Conservation (phyloP, 1,140 invertebrate genomes). For the Pentalonia nigronervosa region DNA sequence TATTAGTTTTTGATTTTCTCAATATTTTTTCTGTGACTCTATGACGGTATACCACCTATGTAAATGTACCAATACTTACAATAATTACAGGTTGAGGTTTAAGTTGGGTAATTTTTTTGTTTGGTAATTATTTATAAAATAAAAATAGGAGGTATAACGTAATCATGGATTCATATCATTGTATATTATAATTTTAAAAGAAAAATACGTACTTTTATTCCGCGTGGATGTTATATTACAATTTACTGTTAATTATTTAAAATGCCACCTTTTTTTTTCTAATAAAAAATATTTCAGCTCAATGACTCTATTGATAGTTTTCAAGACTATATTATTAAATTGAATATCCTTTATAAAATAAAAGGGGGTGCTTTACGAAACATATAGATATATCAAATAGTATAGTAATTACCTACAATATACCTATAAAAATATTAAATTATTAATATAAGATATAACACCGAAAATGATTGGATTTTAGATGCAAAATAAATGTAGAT, state of each 20-base stretch:
- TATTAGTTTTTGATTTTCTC: neutral
- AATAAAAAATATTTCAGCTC: neutral
- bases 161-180: no score
- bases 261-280: neutral
- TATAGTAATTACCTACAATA: neutral
- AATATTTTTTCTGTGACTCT: neutral
- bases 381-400: neutral
- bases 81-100: no score
- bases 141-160: no score
- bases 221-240: no score
- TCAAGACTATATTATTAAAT: neutral
- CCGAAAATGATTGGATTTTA: neutral
- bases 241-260: neutral
- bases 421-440: neutral
- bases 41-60: neutral
- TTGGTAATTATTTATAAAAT: no score
- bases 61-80: no score
- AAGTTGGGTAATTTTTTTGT: no score
- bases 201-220: no score
- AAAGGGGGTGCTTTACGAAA: no score
- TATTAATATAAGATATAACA: neutral
- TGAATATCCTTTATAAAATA: neutral
- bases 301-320: neutral
- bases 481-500: neutral
- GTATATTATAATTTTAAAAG: no score